Evolutionary conservation across 2,888 invertebrate species (phyloP).

Genomic region (Synanthedon tipuliformis): DNA sequence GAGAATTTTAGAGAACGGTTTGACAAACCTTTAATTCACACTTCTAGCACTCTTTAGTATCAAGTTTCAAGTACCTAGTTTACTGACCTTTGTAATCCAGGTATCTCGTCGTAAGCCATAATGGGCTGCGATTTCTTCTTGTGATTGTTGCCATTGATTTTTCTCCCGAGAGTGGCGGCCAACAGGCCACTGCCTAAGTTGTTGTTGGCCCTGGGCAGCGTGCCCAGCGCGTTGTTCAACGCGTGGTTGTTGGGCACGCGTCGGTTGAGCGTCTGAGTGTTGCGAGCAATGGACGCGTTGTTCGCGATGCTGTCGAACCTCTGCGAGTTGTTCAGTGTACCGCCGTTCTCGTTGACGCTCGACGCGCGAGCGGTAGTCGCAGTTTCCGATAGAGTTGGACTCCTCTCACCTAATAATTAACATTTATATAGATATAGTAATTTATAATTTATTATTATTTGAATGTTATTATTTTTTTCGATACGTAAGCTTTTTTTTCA

Average conservation of each 20-base stretch:
- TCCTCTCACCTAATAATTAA: slow-evolving; percentile 73
- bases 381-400: slow-evolving; percentile 85
- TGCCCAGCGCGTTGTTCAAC: slow-evolving; percentile 56
- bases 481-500: no score
- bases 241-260: slow-evolving; percentile 43
- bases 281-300: slow-evolving; percentile 40
- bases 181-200: slow-evolving; percentile 38
- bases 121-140: slow-evolving; percentile 67
- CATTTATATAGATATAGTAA: background rate
- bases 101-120: slow-evolving; percentile 71
- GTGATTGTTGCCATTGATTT: slow-evolving; percentile 65
- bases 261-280: slow-evolving; percentile 57
- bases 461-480: no score
- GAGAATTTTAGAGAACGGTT: no score
- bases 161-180: slow-evolving; percentile 56
- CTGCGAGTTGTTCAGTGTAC: slow-evolving; percentile 43
- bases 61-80: no score
- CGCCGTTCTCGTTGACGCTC: slow-evolving; percentile 68
- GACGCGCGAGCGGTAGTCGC: slow-evolving; percentile 86
- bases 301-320: slow-evolving; percentile 35
- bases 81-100: slow-evolving; percentile 61
- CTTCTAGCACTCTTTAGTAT: no score
- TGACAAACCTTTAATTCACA: no score
- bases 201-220: slow-evolving; percentile 54
- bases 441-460: no score